Conservation (phyloP, 2,113 vertebrate species). For the Neogobius melanostomus region DNA sequence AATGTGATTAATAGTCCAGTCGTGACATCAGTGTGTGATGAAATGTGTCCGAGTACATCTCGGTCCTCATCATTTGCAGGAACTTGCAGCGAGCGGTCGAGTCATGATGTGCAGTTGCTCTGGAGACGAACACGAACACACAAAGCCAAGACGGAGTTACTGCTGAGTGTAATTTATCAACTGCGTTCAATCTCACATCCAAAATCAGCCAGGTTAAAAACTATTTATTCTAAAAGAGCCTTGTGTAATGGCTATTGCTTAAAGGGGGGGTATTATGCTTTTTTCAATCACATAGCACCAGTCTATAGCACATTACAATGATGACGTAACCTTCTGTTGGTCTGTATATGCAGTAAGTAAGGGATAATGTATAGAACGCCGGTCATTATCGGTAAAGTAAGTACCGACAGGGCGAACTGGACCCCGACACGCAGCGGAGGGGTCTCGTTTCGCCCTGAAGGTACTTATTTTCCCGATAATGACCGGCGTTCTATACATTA, state of each 20-base stretch:
- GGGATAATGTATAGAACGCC: no score
- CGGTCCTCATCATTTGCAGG: conserved; percentile 28
- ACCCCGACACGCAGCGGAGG: no score
- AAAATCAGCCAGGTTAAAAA: not conserved
- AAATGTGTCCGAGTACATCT: conserved; percentile 22
- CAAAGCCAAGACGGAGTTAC: conserved; percentile 20
- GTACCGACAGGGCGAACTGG: no score
- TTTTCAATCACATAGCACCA: no score
- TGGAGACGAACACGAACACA: conserved; percentile 53
- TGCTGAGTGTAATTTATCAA: conserved; percentile 24
- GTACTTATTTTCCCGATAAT: no score
- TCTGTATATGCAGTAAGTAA: no score
- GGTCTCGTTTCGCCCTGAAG: no score
- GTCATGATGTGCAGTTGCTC: conserved; percentile 43
- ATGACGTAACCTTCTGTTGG: no score
- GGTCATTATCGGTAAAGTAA: no score
- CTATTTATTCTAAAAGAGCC: not conserved
- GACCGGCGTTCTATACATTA: no score
- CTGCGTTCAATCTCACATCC: not conserved
- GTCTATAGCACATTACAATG: no score
- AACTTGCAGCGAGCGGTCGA: conserved; percentile 4
- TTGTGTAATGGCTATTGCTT: not conserved
- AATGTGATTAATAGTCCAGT: conserved; percentile 17
- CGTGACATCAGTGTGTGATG: conserved; percentile 45
- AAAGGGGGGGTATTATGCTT: no score